Conservation (phyloP, 2,888 invertebrate genomes). For the Lochmaea capreae region DNA sequence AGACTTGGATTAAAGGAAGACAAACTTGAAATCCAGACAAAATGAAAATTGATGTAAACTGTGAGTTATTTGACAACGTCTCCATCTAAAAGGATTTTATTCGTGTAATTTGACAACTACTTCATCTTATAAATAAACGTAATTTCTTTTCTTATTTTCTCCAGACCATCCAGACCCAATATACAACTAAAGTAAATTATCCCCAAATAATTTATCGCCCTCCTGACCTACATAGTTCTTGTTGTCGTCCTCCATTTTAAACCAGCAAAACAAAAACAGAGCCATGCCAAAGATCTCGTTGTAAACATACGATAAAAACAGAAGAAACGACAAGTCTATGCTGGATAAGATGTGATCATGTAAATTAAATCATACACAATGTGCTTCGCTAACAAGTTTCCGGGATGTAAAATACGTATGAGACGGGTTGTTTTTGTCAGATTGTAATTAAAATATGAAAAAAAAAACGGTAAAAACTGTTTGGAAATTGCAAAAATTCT, state of each 20-base stretch:
- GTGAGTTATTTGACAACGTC: too few relatives aligned
- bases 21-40: too few relatives aligned
- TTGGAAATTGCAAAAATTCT: too few relatives aligned
- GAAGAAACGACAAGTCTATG: neutral
- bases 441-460: too few relatives aligned
- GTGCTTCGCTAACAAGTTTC: neutral
- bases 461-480: too few relatives aligned
- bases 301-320: neutral
- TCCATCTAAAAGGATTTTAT: neutral
- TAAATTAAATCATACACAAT: conserved; percentile 1
- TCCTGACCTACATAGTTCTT: neutral
- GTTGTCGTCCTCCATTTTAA: neutral
- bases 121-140: neutral
- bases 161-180: neutral
- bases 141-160: neutral
- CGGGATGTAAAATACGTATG: neutral
- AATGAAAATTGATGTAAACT: too few relatives aligned
- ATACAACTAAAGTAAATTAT: neutral
- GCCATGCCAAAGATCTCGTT: too few relatives aligned
- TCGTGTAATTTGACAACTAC: neutral
- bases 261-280: conserved; percentile 4
- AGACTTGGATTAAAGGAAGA: too few relatives aligned
- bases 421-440: too few relatives aligned
- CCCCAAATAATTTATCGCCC: neutral
- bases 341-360: neutral